phyloP scores from a whole-genome alignment of 2,797 vertebrate genomes.

The Scarus forsteni region DNA sequence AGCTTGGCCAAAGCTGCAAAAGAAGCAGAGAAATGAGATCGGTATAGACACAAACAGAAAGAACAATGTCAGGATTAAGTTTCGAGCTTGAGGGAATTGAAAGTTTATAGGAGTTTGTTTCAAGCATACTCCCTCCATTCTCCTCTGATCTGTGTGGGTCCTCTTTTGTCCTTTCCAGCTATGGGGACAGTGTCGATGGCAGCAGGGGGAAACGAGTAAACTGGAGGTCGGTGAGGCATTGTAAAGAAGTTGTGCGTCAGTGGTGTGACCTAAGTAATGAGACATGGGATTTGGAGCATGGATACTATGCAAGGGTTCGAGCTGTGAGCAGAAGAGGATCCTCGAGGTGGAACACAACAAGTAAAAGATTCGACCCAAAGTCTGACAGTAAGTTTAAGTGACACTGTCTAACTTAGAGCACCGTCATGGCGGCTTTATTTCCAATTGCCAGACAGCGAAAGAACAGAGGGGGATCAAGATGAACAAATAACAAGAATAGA shows the following conservation, averaged over 20 bases:
- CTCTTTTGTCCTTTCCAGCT: conserved; percentile 67
- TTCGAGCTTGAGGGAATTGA: conserved; percentile 11
- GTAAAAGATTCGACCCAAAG: conserved; percentile 71
- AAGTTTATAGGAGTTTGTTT: not conserved
- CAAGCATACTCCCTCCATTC: not conserved
- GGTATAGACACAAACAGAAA: not conserved
- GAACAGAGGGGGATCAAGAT: too few relatives aligned
- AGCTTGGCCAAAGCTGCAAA: not conserved
- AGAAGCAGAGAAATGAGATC: not conserved
- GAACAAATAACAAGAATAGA: too few relatives aligned
- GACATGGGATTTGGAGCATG: conserved; percentile 63
- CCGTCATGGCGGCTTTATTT: too few relatives aligned
- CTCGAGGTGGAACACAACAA: conserved; percentile 75
- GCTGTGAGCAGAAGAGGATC: conserved; percentile 20
- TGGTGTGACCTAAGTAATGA: conserved; percentile 82
- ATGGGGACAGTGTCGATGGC: conserved; percentile 65
- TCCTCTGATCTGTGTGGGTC: conserved; percentile 10
- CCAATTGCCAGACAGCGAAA: too few relatives aligned
- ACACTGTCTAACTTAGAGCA: too few relatives aligned
- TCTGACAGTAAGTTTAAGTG: conserved; percentile 77
- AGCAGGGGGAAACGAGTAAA: conserved; percentile 18
- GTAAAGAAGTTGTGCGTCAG: conserved; percentile 41
- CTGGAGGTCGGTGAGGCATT: conserved; percentile 74
- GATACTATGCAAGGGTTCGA: conserved; percentile 77
- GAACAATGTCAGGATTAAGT: conserved; percentile 2